Conservation (phyloP, 2,888 invertebrate species). For the Alitta virens region DNA sequence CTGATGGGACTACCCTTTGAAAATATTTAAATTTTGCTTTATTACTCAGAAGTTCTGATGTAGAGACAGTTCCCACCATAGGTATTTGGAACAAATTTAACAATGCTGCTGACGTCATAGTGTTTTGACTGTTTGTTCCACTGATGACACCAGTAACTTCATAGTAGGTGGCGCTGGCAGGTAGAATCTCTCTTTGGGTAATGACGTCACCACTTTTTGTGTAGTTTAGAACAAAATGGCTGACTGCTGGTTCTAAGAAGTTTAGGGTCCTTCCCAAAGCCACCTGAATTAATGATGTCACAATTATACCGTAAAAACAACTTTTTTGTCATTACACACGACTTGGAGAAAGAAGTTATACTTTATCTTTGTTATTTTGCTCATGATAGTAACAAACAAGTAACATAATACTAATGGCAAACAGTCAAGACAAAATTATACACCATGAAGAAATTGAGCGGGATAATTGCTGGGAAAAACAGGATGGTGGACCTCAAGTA, state of each 20-base stretch:
- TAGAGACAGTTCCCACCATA: conserved; percentile 19
- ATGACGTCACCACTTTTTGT: neutral
- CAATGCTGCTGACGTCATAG: conserved; percentile 14
- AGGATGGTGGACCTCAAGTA: too few relatives aligned
- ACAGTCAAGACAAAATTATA: too few relatives aligned
- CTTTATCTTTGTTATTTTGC: too few relatives aligned
- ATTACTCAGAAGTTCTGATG: conserved; percentile 18
- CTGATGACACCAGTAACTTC: conserved; percentile 20
- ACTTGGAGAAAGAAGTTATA: too few relatives aligned
- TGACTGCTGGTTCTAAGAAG: conserved; percentile 4
- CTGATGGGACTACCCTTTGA: conserved; percentile 12
- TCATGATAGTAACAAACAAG: too few relatives aligned
- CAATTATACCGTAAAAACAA: too few relatives aligned
- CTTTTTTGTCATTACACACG: too few relatives aligned
- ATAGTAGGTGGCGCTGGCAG: conserved; percentile 7
- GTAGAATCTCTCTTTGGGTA: too few relatives aligned
- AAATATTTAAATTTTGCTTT: conserved; percentile 4
- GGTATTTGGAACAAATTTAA: conserved; percentile 19
- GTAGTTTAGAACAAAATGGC: conserved; percentile 4
- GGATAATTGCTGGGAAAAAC: too few relatives aligned
- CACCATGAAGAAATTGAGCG: too few relatives aligned
- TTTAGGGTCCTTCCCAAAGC: conserved; percentile 13
- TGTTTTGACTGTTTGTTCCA: conserved; percentile 19
- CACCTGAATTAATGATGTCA: conserved; percentile 4
- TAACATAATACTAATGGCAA: too few relatives aligned